Evolutionary conservation across 2,797 vertebrate genomes (phyloP), one percentile per base, ranked within the genome.

Genomic region (Holocentrus rufus): DNA sequence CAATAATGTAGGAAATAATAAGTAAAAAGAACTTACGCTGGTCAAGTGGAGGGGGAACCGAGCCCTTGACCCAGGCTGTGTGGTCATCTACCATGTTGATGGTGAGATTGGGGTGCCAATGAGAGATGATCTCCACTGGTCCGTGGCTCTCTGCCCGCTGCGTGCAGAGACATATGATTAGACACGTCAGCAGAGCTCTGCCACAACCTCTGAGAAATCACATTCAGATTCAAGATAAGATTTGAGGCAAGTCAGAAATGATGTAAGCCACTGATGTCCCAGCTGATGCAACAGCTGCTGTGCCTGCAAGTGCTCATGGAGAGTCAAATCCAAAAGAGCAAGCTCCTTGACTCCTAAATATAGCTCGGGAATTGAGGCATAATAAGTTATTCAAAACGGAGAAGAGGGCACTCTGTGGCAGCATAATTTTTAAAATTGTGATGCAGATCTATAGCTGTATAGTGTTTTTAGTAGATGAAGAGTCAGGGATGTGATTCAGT

Each of bases 21-120:
- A 54, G 31, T 1, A 8, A 13, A 25, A 59, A 58, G 36, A 72
- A 72, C 96, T 93, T 91, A 98, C 97, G 95, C 23, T 99, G 97
- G 82, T 98, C 97, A 27, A 99, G 91, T 23, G 97, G 97, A 0
- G 97, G 96, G 0, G 97, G 97, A 3, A 99, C 97, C 0, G 96
- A 97, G 77, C 97, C 97, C 87, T 96, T 96, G 22, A 97, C 96
- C 98, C 98, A 99, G 2, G 98, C 96, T 0, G 97, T 99, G 92
- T 99, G 98, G 89, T 99, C 98, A 0, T 99, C 97, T 56, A 99
- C 97, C 68, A 99, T 96, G 86, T 98, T 98, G 91, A 99, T 97
- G 76, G 98, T 99, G 68, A 99, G 89, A 89, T 99, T 98, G 46
- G 98, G 97, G 81, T 99, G 98, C 98, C 98, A 99, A 65, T 98